Percentiles rank a stretch among this genome's conserved stretches.
Conservation (phyloP, 2,113 vertebrate genomes). For the Lycocorax pyrrhopterus region DNA sequence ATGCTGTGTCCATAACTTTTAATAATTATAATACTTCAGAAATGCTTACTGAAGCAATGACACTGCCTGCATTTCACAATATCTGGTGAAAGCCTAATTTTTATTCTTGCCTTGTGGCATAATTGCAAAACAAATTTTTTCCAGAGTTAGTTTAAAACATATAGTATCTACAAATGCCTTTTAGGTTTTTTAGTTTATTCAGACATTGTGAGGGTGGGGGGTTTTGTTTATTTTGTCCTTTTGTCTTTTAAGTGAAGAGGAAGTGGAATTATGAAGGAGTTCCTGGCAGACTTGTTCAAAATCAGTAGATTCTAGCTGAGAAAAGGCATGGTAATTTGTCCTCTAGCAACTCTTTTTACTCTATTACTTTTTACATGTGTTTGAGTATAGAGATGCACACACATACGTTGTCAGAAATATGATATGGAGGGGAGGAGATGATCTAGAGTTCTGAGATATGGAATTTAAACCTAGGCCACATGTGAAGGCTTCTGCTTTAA, state of each 20-base stretch:
- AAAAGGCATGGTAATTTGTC: background rate
- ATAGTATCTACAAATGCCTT: background rate
- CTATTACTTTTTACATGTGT: background rate
- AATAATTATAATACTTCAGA: background rate
- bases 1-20: background rate
- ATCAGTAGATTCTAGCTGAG: background rate
- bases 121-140: background rate
- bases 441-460: background rate
- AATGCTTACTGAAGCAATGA: background rate
- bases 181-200: background rate
- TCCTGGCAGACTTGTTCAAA: background rate
- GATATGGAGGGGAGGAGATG: background rate
- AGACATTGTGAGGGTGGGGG: rapidly evolving
- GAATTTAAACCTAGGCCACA: background rate
- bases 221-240: background rate
- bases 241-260: background rate
- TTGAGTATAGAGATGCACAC: background rate
- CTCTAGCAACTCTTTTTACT: background rate
- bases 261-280: background rate
- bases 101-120: background rate
- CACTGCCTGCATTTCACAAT: background rate
- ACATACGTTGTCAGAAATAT: background rate
- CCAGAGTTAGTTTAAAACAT: background rate
- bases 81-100: background rate
- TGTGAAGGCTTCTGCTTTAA: background rate